Conservation (phyloP, 1,140 invertebrate genomes). For the Saccostrea cuccullata region DNA sequence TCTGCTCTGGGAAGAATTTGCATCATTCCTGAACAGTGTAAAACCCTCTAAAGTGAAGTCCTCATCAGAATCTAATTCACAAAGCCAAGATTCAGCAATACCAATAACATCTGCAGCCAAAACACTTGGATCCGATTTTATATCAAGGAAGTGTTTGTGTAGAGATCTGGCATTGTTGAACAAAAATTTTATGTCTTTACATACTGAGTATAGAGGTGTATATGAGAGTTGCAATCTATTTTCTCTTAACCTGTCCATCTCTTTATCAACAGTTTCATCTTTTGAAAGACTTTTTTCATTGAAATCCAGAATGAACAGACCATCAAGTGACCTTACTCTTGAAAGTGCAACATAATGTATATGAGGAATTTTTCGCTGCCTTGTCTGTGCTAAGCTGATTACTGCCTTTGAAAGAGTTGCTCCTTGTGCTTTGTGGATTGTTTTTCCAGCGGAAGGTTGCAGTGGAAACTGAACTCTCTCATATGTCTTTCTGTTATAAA, state of each 20-base stretch:
- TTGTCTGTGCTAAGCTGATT: slow-evolving; percentile 35
- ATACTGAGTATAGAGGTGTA: slow-evolving; percentile 22
- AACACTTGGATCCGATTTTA: slow-evolving; percentile 40
- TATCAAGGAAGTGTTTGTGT: slow-evolving; percentile 38
- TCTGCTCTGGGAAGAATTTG: not conserved
- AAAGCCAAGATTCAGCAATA: slow-evolving; percentile 38
- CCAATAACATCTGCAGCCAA: slow-evolving; percentile 42
- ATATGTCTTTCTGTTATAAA: slow-evolving; percentile 27
- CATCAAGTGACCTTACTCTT: slow-evolving; percentile 35
- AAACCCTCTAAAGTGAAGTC: slow-evolving; percentile 18
- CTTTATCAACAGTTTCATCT: slow-evolving; percentile 37
- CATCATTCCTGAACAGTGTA: slow-evolving; percentile 23
- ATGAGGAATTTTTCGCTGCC: slow-evolving; percentile 40
- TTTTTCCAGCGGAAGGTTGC: slow-evolving; percentile 44
- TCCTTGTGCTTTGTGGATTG: slow-evolving; percentile 50
- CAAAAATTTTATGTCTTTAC: slow-evolving; percentile 26
- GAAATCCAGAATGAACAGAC: slow-evolving; percentile 43
- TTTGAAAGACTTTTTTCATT: slow-evolving; percentile 21
- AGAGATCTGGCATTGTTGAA: slow-evolving; percentile 48
- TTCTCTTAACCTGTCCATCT: slow-evolving; percentile 44
- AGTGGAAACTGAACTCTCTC: slow-evolving; percentile 51
- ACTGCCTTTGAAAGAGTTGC: slow-evolving; percentile 41
- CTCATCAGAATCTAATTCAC: slow-evolving; percentile 3
- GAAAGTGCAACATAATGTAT: slow-evolving; percentile 51
- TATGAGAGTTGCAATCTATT: slow-evolving; percentile 20